Evolutionary conservation across 2,113 vertebrate species (phyloP).

Genomic region (Oncorhynchus gorbuscha): DNA sequence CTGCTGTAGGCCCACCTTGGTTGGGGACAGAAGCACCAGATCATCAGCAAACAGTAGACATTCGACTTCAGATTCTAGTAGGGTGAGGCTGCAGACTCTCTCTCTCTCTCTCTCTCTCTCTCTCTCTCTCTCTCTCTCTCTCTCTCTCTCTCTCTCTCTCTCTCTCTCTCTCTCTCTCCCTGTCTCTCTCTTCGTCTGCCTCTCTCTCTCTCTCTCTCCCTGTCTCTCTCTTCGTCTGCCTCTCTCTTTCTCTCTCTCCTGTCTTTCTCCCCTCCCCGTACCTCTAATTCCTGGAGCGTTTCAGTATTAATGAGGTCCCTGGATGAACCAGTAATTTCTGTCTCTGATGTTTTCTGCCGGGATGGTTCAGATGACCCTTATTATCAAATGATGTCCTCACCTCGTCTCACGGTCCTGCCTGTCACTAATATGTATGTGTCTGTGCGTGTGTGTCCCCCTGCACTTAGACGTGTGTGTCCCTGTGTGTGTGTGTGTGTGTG

Average conservation of each 20-base stretch:
- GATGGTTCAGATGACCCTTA: not conserved
- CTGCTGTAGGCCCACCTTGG: too few relatives aligned
- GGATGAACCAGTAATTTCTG: slow-evolving; percentile 17
- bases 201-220: fast-evolving
- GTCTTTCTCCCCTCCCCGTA: not conserved
- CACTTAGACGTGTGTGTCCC: slow-evolving; percentile 18
- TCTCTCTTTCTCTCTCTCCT: fast-evolving
- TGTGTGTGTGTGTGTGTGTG: slow-evolving; percentile 20
- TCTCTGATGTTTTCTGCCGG: not conserved
- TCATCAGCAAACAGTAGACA: too few relatives aligned
- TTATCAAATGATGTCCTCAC: not conserved
- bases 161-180: too few relatives aligned
- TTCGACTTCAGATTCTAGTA: too few relatives aligned
- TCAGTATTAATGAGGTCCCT: slow-evolving; percentile 54
- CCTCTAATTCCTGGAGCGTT: slow-evolving; percentile 10
- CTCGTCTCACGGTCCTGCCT: not conserved
- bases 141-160: not conserved
- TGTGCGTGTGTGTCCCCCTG: not conserved
- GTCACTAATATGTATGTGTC: too few relatives aligned
- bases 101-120: too few relatives aligned
- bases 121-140: too few relatives aligned
- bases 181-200: too few relatives aligned
- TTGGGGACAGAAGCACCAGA: too few relatives aligned
- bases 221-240: fast-evolving
- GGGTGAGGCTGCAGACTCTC: too few relatives aligned